A percentile compares a stretch with the other conserved stretches of the same genome.
Evolutionary conservation across 2,888 invertebrate species (phyloP).

Genomic region (Polymixis flavicincta): DNA sequence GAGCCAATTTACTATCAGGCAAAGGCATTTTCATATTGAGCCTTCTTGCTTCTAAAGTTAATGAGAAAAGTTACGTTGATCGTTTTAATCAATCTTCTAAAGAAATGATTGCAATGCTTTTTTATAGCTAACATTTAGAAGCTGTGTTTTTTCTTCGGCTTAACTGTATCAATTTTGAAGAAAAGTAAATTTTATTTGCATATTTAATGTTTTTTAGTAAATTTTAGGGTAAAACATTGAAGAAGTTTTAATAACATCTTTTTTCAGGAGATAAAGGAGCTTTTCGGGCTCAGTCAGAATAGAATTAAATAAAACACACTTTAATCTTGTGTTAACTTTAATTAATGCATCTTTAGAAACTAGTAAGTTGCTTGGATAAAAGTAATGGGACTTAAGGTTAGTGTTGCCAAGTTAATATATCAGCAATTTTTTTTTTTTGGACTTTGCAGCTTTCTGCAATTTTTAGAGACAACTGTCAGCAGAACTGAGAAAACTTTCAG

Average conservation of each 20-base stretch:
- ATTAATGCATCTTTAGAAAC: background rate
- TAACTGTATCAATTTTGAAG: slow-evolving; percentile 65
- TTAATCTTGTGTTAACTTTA: slow-evolving; percentile 14
- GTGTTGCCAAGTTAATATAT: background rate
- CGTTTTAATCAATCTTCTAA: slow-evolving; percentile 68
- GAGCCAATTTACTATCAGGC: slow-evolving; percentile 41
- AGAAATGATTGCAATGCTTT: slow-evolving; percentile 70
- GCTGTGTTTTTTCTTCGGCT: slow-evolving; percentile 60
- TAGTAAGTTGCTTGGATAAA: background rate
- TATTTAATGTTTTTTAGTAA: slow-evolving; percentile 66
- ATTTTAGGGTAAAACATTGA: slow-evolving; percentile 66
- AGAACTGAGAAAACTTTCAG: slow-evolving; percentile 4
- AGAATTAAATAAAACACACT: background rate
- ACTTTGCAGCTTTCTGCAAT: background rate
- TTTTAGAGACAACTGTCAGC: background rate
- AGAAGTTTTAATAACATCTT: slow-evolving; percentile 66
- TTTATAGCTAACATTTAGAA: slow-evolving; percentile 56
- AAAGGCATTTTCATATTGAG: slow-evolving; percentile 47
- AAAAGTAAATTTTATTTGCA: slow-evolving; percentile 71
- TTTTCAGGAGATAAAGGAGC: background rate
- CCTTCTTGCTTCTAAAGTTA: slow-evolving; percentile 49
- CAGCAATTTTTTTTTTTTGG: no score
- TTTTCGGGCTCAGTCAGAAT: background rate
- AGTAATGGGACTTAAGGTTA: background rate
- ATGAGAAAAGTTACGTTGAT: slow-evolving; percentile 69